Percentiles rank a stretch among this genome's conserved stretches.
These are phyloP conservation scores for Caenorhabditis virilis DNA, from an alignment of 2,888 invertebrate species.

Conservation along the genomic window DNA sequence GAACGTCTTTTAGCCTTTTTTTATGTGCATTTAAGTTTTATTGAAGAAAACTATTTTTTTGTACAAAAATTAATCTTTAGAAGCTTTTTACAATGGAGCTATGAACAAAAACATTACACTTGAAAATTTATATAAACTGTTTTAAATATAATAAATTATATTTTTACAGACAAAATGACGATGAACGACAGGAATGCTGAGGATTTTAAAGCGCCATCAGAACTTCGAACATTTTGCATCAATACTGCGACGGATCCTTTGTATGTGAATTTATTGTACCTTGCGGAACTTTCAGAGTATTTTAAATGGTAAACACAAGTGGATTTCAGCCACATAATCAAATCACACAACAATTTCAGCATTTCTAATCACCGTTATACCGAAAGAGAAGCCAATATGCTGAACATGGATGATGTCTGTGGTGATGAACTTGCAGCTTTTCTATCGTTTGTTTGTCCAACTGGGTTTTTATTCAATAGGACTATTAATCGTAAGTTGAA, in stretches of 20 bases:
- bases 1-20: too few species aligned
- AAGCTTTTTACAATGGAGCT: too few species aligned
- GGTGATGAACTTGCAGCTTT: slow-evolving; percentile 20
- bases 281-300: slow-evolving; percentile 36
- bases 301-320: slow-evolving; percentile 20
- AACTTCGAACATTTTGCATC: slow-evolving; percentile 28
- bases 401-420: slow-evolving; percentile 17
- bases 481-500: slow-evolving; percentile 31
- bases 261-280: slow-evolving; percentile 22
- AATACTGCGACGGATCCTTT: slow-evolving; percentile 19
- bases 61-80: too few species aligned
- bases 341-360: slow-evolving; percentile 11
- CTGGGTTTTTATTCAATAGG: slow-evolving; percentile 22
- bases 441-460: slow-evolving; percentile 27
- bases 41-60: too few species aligned
- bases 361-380: slow-evolving; percentile 18
- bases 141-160: too few species aligned
- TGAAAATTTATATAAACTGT: too few species aligned
- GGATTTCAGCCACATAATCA: neutral
- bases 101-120: too few species aligned
- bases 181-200: too few species aligned
- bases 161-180: too few species aligned
- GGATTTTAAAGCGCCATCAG: slow-evolving; percentile 2
- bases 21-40: too few species aligned
- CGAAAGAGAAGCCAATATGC: slow-evolving; percentile 12